Evolutionary conservation across 1,140 invertebrate genomes (phyloP).

Genomic region (Carposina sasakii): DNA sequence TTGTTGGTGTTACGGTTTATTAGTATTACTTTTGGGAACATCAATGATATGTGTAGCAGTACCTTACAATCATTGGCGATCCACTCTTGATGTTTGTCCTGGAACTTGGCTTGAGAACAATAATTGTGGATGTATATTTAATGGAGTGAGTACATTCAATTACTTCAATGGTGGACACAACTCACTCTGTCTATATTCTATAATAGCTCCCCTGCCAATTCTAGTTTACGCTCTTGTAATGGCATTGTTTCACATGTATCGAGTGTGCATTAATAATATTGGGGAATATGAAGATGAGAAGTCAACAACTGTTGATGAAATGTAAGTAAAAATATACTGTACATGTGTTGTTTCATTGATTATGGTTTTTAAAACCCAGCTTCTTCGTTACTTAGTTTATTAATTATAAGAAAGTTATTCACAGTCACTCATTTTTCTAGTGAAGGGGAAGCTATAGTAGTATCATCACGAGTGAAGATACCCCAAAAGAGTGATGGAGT

Average conservation of each 20-base stretch:
- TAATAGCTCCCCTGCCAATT: slow-evolving; percentile 74
- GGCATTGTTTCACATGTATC: slow-evolving; percentile 77
- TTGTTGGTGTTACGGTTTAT: slow-evolving; percentile 69
- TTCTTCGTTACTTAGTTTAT: too few relatives aligned
- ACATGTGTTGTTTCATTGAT: too few relatives aligned
- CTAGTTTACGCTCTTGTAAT: slow-evolving; percentile 73
- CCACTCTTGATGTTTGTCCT: slow-evolving; percentile 76
- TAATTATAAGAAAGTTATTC: too few relatives aligned
- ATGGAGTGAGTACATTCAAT: slow-evolving; percentile 73
- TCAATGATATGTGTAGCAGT: slow-evolving; percentile 74
- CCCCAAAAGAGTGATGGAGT: slow-evolving; percentile 63
- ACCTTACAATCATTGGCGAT: slow-evolving; percentile 78
- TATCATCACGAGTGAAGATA: slow-evolving; percentile 69
- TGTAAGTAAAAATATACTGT: slow-evolving; percentile 67
- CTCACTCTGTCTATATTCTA: slow-evolving; percentile 75
- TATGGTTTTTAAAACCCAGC: too few relatives aligned
- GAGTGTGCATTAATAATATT: slow-evolving; percentile 75
- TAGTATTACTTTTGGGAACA: slow-evolving; percentile 66
- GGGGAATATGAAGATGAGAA: slow-evolving; percentile 69
- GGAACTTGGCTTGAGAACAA: slow-evolving; percentile 66
- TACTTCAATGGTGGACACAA: slow-evolving; percentile 79
- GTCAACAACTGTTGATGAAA: slow-evolving; percentile 70
- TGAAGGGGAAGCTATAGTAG: slow-evolving; percentile 74
- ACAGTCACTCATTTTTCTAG: too few relatives aligned
- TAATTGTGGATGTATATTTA: slow-evolving; percentile 80